phyloP scores from a whole-genome alignment of 37 sponge, comb jelly and placozoan genomes.

The Crambe crambe region DNA sequence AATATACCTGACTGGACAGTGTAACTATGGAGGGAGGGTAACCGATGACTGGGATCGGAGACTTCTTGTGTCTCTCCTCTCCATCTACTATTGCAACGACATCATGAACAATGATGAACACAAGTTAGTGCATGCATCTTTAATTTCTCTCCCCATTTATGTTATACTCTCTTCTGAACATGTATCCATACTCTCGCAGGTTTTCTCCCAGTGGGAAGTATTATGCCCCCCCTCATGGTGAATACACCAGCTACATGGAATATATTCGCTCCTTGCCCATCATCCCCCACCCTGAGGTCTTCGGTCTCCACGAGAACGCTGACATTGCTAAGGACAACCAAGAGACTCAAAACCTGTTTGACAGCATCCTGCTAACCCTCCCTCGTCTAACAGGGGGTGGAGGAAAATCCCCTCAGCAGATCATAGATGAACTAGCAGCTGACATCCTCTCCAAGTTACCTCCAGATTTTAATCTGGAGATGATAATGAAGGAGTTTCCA shows the following conservation, averaged over 20 bases:
- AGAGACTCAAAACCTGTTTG: conserved; percentile 92
- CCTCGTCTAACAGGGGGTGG: conserved; percentile 92
- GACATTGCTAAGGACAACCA: conserved; percentile 99
- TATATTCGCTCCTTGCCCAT: conserved; percentile 91
- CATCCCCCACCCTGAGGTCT: conserved; percentile 97
- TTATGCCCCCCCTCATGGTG: conserved; percentile 87
- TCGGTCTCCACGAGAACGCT: conserved; percentile 98
- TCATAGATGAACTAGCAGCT: conserved; percentile 90
- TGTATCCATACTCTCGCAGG: conserved; percentile 26
- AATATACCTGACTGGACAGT: conserved; percentile 95
- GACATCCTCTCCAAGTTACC: conserved; percentile 98
- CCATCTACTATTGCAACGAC: conserved; percentile 86
- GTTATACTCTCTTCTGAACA: not conserved
- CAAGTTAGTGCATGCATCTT: conserved; percentile 44
- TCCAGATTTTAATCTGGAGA: conserved; percentile 89
- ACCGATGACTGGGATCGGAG: conserved; percentile 98
- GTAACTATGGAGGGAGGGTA: conserved; percentile 98
- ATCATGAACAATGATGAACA: conserved; percentile 79
- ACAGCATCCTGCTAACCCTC: conserved; percentile 88
- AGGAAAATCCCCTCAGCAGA: conserved; percentile 92
- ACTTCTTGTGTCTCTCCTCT: conserved; percentile 86
- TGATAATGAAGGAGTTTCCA: conserved; percentile 86
- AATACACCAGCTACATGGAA: conserved; percentile 87
- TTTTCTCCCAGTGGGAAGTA: conserved; percentile 96
- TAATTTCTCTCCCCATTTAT: not conserved